These are phyloP conservation scores for Helogale parvula DNA, from an alignment of 2,113 vertebrate genomes.

Conservation along the genomic window DNA sequence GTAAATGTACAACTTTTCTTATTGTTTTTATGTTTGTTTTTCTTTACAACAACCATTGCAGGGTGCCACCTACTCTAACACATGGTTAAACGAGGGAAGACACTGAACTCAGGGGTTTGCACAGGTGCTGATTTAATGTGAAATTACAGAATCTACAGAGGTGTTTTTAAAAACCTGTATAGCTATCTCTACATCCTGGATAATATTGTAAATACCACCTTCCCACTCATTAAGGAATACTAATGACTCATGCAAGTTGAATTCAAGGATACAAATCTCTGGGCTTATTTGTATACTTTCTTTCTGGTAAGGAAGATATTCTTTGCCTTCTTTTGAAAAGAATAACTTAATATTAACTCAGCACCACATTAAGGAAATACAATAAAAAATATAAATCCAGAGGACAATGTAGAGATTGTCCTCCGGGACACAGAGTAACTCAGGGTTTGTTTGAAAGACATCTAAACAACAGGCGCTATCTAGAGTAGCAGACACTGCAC, in stretches of 20 bases:
- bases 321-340: constrained; percentile 52
- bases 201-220: background rate
- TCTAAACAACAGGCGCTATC: background rate
- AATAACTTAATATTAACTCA: constrained; percentile 24
- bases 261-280: background rate
- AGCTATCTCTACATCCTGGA: background rate
- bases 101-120: background rate
- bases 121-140: background rate
- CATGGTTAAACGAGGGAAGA: constrained; percentile 13
- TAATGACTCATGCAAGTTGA: background rate
- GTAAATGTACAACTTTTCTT: constrained; percentile 34
- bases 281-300: background rate
- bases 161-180: background rate
- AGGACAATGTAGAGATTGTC: background rate
- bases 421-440: background rate
- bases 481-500: background rate
- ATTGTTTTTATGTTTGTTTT: constrained; percentile 52
- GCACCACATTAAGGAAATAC: background rate
- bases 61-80: background rate
- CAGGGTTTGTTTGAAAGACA: background rate
- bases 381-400: constrained; percentile 23
- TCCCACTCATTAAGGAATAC: background rate
- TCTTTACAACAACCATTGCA: constrained; percentile 39
- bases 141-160: constrained; percentile 14
- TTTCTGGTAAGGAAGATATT: background rate